Base-by-base conservation (phyloP, 2,113 vertebrate genomes). In the Neotragus moschatus region DNA sequence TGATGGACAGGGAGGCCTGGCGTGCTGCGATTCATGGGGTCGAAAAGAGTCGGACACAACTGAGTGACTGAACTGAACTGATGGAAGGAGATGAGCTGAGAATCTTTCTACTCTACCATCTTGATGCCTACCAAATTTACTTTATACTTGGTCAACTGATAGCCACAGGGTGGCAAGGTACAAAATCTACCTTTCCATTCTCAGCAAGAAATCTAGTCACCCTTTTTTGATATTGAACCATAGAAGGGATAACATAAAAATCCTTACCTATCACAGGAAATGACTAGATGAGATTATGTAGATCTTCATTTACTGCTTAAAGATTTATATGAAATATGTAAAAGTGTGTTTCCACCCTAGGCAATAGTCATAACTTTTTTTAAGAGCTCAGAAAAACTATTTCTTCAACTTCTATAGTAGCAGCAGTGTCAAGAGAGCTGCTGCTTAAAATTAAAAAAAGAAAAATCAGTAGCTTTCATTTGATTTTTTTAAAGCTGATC, bases 401-500 rank as follows among this genome's bases (percentile, higher is more conserved):
- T 51, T 56, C 53, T 90, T 79, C 53, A 55, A 26, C 23, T 53
- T 79, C 19, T 16, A 53, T 21, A 12, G 13, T 25, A 66, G 5
- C n/a, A 47, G 2, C 85, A 4, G 3, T 61, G 5, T 88, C 36
- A 26, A 85, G 2, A n/a, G 15, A 93, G 43, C 11, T 91, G 23
- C 2, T 53, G n/a, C 12, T 80, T 33, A 53, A 81, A 53, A 36
- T 60, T 14, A 12, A 81, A 49, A 80, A 58, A 91, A 55, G 33
- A n/a, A 75, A 75, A 75, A 26, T 14, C 33, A 43, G 4, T 47
- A 82, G 2, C 14, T 36, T 89, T 53, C 17, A 13, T 77, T 70
- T 84, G 79, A 39, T 70, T 79, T 77, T 96, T 96, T 88, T 47
- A 45, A 96, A 73, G 5, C 81, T 97, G 45, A 91, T 51, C 3